These are phyloP conservation scores for Nothoprocta pentlandii DNA, from an alignment of 2,113 vertebrate species.

Conservation along the genomic window DNA sequence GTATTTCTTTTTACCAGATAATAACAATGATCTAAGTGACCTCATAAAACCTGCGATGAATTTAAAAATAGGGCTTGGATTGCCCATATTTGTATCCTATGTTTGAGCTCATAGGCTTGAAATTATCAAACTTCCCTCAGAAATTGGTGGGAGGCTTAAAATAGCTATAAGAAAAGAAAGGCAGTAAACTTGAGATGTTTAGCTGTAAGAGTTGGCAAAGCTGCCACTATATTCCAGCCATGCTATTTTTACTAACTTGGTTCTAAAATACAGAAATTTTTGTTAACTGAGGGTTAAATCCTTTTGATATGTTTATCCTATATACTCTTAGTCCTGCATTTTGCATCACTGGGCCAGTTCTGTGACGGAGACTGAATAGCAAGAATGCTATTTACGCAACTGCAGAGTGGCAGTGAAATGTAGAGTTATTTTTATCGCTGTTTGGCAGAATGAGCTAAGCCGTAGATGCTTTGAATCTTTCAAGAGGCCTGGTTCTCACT, in stretches of 20 bases:
- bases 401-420: not conserved
- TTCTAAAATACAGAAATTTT: not conserved
- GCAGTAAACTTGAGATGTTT: not conserved
- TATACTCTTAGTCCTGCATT: not conserved
- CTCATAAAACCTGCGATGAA: not conserved
- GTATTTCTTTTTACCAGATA: not conserved
- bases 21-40: not conserved
- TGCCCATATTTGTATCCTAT: not conserved
- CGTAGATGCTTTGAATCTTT: not conserved
- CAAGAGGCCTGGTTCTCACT: not conserved
- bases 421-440: not conserved
- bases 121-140: not conserved
- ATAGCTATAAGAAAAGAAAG: not conserved
- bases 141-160: not conserved
- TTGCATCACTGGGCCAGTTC: not conserved
- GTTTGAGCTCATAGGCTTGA: not conserved
- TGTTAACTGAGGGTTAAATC: not conserved
- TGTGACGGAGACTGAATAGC: not conserved
- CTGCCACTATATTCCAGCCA: not conserved
- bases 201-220: not conserved
- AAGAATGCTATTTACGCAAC: not conserved
- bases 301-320: not conserved
- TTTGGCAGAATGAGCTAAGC: not conserved
- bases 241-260: not conserved
- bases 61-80: not conserved